Evolutionary conservation across 2,113 vertebrate genomes (phyloP), one percentile per base, ranked within the genome.

Genomic region (Gavialis gangeticus): DNA sequence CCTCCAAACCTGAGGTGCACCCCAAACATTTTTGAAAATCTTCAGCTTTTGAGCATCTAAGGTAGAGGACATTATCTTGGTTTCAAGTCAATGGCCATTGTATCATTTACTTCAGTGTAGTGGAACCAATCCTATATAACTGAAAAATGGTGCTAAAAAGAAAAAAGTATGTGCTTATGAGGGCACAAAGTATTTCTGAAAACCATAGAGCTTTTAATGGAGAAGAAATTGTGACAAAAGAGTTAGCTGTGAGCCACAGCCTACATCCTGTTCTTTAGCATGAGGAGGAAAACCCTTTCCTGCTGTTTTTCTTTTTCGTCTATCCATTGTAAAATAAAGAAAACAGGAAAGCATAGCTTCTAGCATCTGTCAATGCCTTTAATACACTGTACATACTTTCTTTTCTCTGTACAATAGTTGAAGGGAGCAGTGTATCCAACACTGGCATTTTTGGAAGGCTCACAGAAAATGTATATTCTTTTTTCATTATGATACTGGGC

Each of bases 271-370:
- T 94, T 87, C 82, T 93, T 92, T 96, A 71, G 10, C 69, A 85
- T 84, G 92, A 30, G 57, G 60, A 97, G 95, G 86, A 97, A 97
- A 98, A 79, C 69, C 83, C 92, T 97, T 98, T 97, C 96, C 95
- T 97, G 94, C 92, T 92, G 82, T 95, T 96, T 93, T 54, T 87
- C 13, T 75, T 96, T 94, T 95, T 89, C 22, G 5, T 58, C 79
- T 89, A 81, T 88, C 97, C 95, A 97, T 97, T 98, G 96, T 98
- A 84, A 96, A 85, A 64, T 59, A 28, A 55, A 91, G 94, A 82
- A 94, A 94, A 93, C 93, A 97, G 97, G 96, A 96, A 98, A 94
- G 55, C 3, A 12, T 21, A 69, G 87, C 88, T 86, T 95, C 85
- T 91, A 94, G 92, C 92, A 76, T 76, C 94, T 82, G 80, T 64